Conservation (phyloP, 2,888 invertebrate species). For the Cyrtodaria siliqua region DNA sequence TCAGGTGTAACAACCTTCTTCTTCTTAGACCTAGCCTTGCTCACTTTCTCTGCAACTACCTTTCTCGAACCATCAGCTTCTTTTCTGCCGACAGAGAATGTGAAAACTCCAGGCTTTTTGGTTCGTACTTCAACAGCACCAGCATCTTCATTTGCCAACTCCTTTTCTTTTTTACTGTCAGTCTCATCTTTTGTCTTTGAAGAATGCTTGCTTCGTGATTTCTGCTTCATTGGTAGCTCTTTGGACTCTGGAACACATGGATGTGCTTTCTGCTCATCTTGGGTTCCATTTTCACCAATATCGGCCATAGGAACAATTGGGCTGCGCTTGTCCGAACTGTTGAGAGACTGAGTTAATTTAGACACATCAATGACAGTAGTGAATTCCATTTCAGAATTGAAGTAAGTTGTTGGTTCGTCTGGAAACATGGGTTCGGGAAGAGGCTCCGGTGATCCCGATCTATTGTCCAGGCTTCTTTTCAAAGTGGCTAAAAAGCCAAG, state of each 20-base stretch:
- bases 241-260: constrained; percentile 1
- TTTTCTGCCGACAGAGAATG: constrained; percentile 75
- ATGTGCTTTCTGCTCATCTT: not conserved
- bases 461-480: constrained; percentile 10
- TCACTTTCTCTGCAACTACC: constrained; percentile 69
- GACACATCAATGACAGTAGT: constrained; percentile 66
- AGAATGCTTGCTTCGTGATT: not conserved
- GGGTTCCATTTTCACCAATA: constrained; percentile 4
- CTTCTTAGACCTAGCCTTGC: constrained; percentile 68
- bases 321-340: constrained; percentile 20
- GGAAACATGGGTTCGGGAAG: constrained; percentile 23
- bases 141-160: constrained; percentile 7
- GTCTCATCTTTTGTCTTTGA: constrained; percentile 2
- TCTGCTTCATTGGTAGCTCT: not conserved
- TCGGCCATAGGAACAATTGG: constrained; percentile 17
- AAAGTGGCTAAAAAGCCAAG: constrained; percentile 33
- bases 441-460: constrained; percentile 6
- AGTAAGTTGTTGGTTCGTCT: constrained; percentile 69
- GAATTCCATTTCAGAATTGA: constrained; percentile 77
- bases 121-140: constrained; percentile 46
- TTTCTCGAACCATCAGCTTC: constrained; percentile 76
- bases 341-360: constrained; percentile 10
- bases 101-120: constrained; percentile 76
- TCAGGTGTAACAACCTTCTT: constrained; percentile 70
- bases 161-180: not conserved